Conservation (phyloP, 2,797 vertebrate species). For the Notoglanidium macrostoma region DNA sequence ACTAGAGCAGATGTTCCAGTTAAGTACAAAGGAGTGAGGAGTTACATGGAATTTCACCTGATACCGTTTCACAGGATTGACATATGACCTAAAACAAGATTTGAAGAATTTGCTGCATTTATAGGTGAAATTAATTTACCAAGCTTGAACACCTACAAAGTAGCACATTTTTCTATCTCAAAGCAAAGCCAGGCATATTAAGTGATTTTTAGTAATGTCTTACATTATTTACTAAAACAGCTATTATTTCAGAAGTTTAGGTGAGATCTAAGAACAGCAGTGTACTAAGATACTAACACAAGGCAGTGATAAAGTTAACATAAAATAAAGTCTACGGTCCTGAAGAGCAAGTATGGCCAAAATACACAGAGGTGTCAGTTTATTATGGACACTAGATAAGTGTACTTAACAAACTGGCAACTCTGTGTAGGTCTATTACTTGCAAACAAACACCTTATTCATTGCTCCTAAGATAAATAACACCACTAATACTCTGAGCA, state of each 20-base stretch:
- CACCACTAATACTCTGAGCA: constrained; percentile 18
- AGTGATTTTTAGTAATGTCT: background rate
- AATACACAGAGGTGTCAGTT: background rate
- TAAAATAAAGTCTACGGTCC: background rate
- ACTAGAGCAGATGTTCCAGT: background rate
- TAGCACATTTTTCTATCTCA: background rate
- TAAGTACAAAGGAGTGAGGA: background rate
- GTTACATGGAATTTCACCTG: background rate
- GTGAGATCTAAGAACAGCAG: background rate
- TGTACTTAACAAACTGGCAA: constrained; percentile 2
- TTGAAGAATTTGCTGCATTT: background rate
- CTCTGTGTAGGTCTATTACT: constrained; percentile 6
- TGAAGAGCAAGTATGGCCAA: background rate
- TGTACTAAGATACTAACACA: background rate
- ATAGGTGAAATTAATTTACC: background rate
- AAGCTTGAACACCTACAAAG: background rate
- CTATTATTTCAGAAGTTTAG: background rate
- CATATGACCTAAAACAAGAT: background rate
- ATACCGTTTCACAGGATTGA: constrained; percentile 11
- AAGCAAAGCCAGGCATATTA: background rate
- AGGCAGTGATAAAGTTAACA: background rate
- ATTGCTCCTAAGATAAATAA: constrained; percentile 33
- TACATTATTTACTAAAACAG: background rate
- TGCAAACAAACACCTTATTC: constrained; percentile 45
- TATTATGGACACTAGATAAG: background rate